phyloP scores from a whole-genome alignment of 2,888 invertebrate genomes.

The Mimumesa dahlbomi region DNA sequence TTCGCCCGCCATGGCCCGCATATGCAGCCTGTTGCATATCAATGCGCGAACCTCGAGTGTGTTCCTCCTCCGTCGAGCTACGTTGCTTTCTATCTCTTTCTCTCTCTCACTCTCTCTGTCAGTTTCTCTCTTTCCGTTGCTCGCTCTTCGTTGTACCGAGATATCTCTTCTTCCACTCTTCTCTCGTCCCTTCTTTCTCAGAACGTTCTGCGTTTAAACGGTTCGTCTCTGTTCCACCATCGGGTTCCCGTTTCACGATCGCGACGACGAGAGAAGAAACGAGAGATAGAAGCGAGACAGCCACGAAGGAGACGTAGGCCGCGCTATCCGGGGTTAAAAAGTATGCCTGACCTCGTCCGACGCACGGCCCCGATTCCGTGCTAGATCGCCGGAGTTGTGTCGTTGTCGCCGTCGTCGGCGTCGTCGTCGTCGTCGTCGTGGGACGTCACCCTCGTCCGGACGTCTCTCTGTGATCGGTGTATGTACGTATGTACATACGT shows the following conservation, averaged over 20 bases:
- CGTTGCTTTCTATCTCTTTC: constrained; percentile 12
- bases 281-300: not conserved
- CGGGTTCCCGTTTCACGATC: not conserved
- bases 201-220: not conserved
- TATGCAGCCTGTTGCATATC: constrained; percentile 73
- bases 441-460: constrained; percentile 12
- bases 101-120: constrained; percentile 4
- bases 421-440: constrained; percentile 10
- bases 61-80: constrained; percentile 43
- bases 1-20: constrained; percentile 68
- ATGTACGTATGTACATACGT: no score
- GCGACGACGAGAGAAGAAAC: constrained; percentile 14
- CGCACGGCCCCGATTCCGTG: constrained; percentile 27
- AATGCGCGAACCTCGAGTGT: constrained; percentile 61
- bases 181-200: not conserved
- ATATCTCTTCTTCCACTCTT: constrained; percentile 22
- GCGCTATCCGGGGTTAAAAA: constrained; percentile 50
- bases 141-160: not conserved
- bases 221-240: not conserved
- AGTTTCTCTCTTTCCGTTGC: not conserved
- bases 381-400: constrained; percentile 20
- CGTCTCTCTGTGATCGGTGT: not conserved
- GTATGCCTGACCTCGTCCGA: constrained; percentile 36
- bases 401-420: constrained; percentile 33
- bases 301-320: constrained; percentile 31